Evolutionary conservation across 2,113 vertebrate genomes (phyloP).

Genomic region (Ochotona curzoniae): DNA sequence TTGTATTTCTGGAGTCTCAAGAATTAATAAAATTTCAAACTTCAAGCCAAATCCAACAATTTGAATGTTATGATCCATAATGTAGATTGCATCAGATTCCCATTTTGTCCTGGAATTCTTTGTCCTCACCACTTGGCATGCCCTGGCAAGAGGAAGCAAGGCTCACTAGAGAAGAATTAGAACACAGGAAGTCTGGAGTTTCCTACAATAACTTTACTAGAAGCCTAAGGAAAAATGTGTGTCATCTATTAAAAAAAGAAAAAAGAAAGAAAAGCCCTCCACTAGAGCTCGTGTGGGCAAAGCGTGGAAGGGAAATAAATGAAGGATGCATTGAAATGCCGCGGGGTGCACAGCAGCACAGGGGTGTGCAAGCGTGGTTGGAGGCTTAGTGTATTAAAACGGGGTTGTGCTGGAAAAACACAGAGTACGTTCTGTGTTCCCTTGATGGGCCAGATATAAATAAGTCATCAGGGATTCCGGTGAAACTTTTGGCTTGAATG

Average conservation of each 20-base stretch:
- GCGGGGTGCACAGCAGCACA: not conserved
- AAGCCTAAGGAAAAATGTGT: slow-evolving; percentile 59
- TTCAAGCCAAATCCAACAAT: not conserved
- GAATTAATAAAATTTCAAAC: not conserved
- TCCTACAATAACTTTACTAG: slow-evolving; percentile 12
- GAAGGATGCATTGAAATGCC: not conserved
- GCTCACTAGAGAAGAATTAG: slow-evolving; percentile 20
- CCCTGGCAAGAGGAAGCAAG: slow-evolving; percentile 51
- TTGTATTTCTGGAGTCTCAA: not conserved
- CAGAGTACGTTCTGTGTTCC: slow-evolving; percentile 33
- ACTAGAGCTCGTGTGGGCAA: not conserved
- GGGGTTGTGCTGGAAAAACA: slow-evolving; percentile 21
- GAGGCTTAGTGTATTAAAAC: not conserved
- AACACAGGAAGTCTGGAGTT: slow-evolving; percentile 55
- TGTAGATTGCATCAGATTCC: slow-evolving; percentile 19
- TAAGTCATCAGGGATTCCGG: slow-evolving; percentile 62
- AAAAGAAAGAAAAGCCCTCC: slow-evolving; percentile 18
- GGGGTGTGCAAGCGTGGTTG: not conserved
- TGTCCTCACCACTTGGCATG: not conserved
- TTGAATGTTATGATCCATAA: slow-evolving; percentile 18
- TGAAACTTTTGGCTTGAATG: slow-evolving; percentile 67
- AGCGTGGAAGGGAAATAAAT: slow-evolving; percentile 50
- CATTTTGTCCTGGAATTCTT: not conserved
- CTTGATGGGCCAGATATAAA: slow-evolving; percentile 61
- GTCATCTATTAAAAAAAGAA: not conserved